Base-by-base conservation (phyloP, 2,113 vertebrate species). In the Pseudorasbora parva region DNA sequence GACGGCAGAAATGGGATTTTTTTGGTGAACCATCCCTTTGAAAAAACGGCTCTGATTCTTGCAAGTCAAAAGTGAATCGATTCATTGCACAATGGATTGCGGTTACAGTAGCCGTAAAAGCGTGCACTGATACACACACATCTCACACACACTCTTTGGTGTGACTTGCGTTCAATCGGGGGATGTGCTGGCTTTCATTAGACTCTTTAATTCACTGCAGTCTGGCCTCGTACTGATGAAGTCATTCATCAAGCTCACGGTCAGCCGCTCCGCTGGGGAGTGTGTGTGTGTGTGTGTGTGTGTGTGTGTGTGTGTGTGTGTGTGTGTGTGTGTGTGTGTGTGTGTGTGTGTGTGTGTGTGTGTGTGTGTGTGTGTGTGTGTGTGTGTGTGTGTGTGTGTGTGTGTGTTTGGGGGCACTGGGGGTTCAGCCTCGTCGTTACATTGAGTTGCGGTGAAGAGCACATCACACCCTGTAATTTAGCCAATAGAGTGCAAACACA, bases 391-490 rank as follows among this genome's bases (percentile, higher is more conserved):
- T 74, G 49, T 84, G 30, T 76, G 71, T 49, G 72, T 66, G 43
- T 41, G 64, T 68, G 75, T 45, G 51, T 79, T 85, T 54, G 84
- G 51, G 90, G 88, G 82, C 78, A 86, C 71, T 84, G 85, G 68
- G 79, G 95, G 90, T 86, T 93, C 92, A 91, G 88, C 90, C 90
- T 91, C 91, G 92, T 86, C 92, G 92, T 90, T 91, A 92, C 88
- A 91, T 87, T 85, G 91, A 86, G 89, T 91, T 91, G 86, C 87
- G 89, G 89, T 88, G 87, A 80, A 80, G 91, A 90, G 85, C 78
- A 94, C 92, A 94, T 93, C 92, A 94, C 95, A 95, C 93, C 90
- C 87, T 91, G 91, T 92, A 94, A 94, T 89, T 95, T 95, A 90
- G 89, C 88, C 90, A 90, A 90, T 87, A 82, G 77, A 87, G 90